phyloP scores from a whole-genome alignment of 2,888 invertebrate genomes.

The Gari tellinella region DNA sequence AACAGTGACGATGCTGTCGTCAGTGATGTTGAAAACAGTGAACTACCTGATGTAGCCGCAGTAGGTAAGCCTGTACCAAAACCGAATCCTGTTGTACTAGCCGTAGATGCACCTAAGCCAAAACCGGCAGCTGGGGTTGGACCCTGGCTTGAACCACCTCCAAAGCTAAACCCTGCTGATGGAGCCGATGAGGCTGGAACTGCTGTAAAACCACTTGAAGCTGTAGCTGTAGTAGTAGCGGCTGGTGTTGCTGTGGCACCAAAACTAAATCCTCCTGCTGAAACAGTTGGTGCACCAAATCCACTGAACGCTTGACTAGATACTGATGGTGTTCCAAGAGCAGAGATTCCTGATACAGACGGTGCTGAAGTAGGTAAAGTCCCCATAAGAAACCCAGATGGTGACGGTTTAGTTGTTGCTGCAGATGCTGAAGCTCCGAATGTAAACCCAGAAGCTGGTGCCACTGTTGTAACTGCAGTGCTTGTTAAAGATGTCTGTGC shows the following conservation, averaged over 20 bases:
- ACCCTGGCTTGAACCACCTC: background rate
- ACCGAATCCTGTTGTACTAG: no score
- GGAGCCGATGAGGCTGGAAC: background rate
- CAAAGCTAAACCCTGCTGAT: background rate
- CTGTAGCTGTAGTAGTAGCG: background rate
- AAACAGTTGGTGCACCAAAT: conserved; percentile 1
- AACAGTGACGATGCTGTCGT: no score
- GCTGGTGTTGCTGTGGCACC: conserved; percentile 3
- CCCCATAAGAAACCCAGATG: conserved; percentile 36
- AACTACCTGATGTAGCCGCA: no score
- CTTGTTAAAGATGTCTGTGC: conserved; percentile 12
- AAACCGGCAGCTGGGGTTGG: no score
- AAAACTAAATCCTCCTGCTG: conserved; percentile 21
- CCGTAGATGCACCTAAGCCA: no score
- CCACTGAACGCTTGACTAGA: conserved; percentile 16
- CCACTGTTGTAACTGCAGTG: conserved; percentile 1
- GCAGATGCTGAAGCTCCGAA: conserved; percentile 21
- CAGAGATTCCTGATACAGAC: background rate
- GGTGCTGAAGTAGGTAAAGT: background rate
- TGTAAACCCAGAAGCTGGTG: conserved; percentile 27
- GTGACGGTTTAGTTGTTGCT: conserved; percentile 7
- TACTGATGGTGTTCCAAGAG: conserved; percentile 2
- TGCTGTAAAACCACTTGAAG: conserved; percentile 4
- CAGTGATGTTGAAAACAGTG: no score
- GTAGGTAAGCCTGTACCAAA: no score